Base-by-base conservation (phyloP, 53 echinoderm and acorn worm species). In the Holothuria leucospilota region DNA sequence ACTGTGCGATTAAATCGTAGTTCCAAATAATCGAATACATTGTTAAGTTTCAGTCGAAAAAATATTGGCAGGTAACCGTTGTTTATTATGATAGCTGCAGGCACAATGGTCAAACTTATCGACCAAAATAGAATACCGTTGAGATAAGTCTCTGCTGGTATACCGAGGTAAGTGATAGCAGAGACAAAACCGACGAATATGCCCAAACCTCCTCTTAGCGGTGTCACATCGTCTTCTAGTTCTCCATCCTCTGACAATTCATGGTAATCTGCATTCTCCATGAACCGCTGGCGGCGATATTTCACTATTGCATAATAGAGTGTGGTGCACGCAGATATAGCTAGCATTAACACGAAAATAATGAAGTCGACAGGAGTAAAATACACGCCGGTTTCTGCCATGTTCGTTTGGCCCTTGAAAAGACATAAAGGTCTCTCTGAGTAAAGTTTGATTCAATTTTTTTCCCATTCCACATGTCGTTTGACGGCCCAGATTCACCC, bases 131-230 rank as follows among this genome's bases (percentile, higher is more conserved):
- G 51, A 28, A 67, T 20, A 64, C 84, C 84, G 52, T 83, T 83
- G 15, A 83, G 84, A 14, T 83, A 83, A 2, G 68, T 46, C 25
- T 83, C 84, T 9, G 84, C 84, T 16, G 84, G 84, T 83, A 83
- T 83, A 83, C 84, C 84, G 68, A 83, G 84, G 52, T 83, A 83
- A 24, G 84, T 83, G 40, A 83, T 83, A 12, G 84, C 84, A 25
- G 84, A 83, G 1, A 83, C 68, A 29, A 67, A 83, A 64, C 84
- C 67, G 25, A 83, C 68, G 29, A 83, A 83, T 11, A 67, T 83
- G 13, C 65, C 65, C 49, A 83, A 66, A 39, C 84, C 84, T 14
- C 65, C 84, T 51, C 40, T 66, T 49, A 64, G 11, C 0, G 84
- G 84, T 34, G 80, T 61, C 0, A 60, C 27, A 14, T 58, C 24